Evolutionary conservation across 2,888 invertebrate species (phyloP).

Genomic region (Phragmatobia fuliginosa): DNA sequence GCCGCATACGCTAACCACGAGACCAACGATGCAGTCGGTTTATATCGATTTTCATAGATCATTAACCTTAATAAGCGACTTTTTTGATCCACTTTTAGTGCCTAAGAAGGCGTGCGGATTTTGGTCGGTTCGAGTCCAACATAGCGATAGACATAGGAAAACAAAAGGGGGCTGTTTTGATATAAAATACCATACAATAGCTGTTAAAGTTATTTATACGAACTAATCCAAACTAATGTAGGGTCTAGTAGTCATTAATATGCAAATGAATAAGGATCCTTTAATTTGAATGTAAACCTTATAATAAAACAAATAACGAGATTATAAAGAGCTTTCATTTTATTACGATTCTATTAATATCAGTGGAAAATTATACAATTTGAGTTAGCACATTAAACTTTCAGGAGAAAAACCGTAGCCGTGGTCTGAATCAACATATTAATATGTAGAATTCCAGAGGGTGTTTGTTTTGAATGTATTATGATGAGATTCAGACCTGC

Average conservation of each 20-base stretch:
- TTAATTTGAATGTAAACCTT: conserved; percentile 26
- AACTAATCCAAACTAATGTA: too few species aligned
- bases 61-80: too few species aligned
- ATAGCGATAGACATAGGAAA: too few species aligned
- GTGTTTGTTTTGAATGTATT: background rate
- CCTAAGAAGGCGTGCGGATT: too few species aligned
- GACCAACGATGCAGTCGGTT: too few species aligned
- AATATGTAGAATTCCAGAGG: background rate
- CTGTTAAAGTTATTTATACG: too few species aligned
- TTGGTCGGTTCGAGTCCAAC: too few species aligned
- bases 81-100: too few species aligned
- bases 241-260: conserved; percentile 32
- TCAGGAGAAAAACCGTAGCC: background rate
- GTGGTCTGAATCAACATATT: background rate
- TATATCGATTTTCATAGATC: too few species aligned
- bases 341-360: conserved; percentile 22
- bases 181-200: too few species aligned
- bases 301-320: conserved; percentile 33
- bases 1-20: too few species aligned
- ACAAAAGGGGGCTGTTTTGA: too few species aligned
- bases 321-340: conserved; percentile 30
- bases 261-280: conserved; percentile 39
- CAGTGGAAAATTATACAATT: background rate
- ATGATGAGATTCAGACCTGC: background rate
- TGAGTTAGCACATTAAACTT: background rate